A percentile compares a stretch with the other conserved stretches of the same genome.
Evolutionary conservation across 2,888 invertebrate species (phyloP).

Genomic region (Pemphredon lugubris): DNA sequence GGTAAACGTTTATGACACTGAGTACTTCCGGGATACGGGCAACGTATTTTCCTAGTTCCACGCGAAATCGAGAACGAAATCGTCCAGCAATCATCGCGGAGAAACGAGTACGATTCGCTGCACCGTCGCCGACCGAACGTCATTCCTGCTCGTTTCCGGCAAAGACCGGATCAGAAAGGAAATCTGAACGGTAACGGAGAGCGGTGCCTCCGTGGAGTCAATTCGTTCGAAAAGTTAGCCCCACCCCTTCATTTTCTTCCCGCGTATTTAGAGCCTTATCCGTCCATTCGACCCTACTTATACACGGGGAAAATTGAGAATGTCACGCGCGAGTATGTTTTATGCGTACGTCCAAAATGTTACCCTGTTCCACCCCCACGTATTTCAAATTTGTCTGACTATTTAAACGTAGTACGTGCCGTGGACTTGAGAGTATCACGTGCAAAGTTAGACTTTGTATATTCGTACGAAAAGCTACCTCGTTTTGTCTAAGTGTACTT

Average conservation of each 20-base stretch:
- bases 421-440: too few species aligned
- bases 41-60: background rate
- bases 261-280: too few species aligned
- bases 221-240: background rate
- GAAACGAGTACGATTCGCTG: background rate
- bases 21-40: constrained; percentile 10
- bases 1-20: constrained; percentile 25
- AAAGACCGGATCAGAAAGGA: background rate
- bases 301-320: too few species aligned
- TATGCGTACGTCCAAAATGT: too few species aligned
- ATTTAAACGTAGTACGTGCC: too few species aligned
- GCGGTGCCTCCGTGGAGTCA: background rate
- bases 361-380: too few species aligned
- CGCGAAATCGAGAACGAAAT: background rate
- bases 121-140: background rate
- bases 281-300: too few species aligned
- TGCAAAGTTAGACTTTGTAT: too few species aligned
- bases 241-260: background rate
- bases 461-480: too few species aligned
- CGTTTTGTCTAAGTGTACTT: too few species aligned
- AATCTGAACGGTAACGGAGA: background rate
- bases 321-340: too few species aligned
- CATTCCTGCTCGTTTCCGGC: constrained; percentile 13
- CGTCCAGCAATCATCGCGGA: background rate
- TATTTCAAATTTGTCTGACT: too few species aligned